Evolutionary conservation across 2,888 invertebrate genomes (phyloP).

Genomic region (Endotricha flammealis): DNA sequence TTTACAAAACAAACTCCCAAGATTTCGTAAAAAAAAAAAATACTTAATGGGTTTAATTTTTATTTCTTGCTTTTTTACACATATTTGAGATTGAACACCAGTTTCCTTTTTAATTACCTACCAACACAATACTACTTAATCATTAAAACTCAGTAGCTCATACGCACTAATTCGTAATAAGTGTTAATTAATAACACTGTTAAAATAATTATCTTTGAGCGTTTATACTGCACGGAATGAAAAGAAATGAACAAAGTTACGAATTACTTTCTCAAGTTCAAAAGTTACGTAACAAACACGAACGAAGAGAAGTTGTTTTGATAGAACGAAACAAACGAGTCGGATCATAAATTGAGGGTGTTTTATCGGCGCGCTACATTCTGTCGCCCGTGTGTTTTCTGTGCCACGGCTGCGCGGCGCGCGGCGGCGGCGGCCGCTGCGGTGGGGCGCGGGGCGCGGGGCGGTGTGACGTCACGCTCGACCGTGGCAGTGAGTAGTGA

Average conservation of each 20-base stretch:
- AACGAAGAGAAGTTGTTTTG: conserved; percentile 57
- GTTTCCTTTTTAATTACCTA: too few relatives aligned
- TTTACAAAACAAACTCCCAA: too few relatives aligned
- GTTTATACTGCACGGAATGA: conserved; percentile 12
- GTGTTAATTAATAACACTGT: conserved; percentile 4
- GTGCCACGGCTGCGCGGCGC: conserved; percentile 63
- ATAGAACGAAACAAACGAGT: conserved; percentile 59
- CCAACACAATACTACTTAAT: too few relatives aligned
- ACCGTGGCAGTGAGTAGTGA: conserved; percentile 76
- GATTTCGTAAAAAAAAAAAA: too few relatives aligned
- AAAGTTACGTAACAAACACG: conserved; percentile 58
- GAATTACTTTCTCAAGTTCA: conserved; percentile 51
- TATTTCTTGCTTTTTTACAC: too few relatives aligned
- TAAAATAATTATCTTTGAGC: conserved; percentile 6
- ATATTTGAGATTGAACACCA: too few relatives aligned
- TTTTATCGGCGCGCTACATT: conserved; percentile 71
- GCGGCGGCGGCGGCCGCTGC: too few relatives aligned
- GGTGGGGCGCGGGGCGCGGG: conserved; percentile 35
- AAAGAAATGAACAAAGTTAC: conserved; percentile 22
- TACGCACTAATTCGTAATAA: too few relatives aligned
- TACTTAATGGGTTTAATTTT: too few relatives aligned
- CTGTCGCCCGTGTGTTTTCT: conserved; percentile 67
- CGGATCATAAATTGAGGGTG: conserved; percentile 66
- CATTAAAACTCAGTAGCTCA: not conserved
- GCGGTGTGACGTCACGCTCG: conserved; percentile 70